Evolutionary conservation across 2,797 vertebrate species (phyloP).

Genomic region (Salarias fasciatus): DNA sequence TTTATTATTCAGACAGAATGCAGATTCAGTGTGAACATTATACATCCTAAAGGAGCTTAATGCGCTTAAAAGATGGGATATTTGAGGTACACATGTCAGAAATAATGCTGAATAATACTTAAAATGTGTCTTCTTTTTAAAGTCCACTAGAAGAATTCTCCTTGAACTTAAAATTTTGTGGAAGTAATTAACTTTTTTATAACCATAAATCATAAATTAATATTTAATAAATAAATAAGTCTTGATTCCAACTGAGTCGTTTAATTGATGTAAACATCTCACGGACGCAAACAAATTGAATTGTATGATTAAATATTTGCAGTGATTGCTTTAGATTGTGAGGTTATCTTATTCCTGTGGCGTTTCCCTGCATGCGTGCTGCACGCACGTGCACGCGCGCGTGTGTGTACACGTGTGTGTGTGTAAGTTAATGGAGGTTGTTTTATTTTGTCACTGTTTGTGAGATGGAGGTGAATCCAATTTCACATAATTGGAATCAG

Average conservation of each 20-base stretch:
- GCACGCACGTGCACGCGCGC: too few relatives aligned
- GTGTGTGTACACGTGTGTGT: slow-evolving; percentile 12
- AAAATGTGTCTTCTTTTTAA: too few relatives aligned
- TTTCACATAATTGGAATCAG: slow-evolving; percentile 68
- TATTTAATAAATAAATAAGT: too few relatives aligned
- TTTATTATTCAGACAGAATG: slow-evolving; percentile 15
- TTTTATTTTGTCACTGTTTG: slow-evolving; percentile 51
- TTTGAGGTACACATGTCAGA: neutral
- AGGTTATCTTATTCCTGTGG: slow-evolving; percentile 19
- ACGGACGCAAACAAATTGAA: slow-evolving; percentile 32
- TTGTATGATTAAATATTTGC: slow-evolving; percentile 41
- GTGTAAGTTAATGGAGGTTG: slow-evolving; percentile 32
- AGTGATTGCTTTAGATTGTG: slow-evolving; percentile 34
- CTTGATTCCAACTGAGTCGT: slow-evolving; percentile 7
- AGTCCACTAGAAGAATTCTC: too few relatives aligned
- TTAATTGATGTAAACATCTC: slow-evolving; percentile 24
- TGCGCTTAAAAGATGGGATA: neutral
- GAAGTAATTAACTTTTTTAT: too few relatives aligned
- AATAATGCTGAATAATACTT: neutral
- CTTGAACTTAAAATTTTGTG: too few relatives aligned
- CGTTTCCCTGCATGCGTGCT: neutral
- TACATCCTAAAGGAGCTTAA: neutral
- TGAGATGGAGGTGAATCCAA: slow-evolving; percentile 64
- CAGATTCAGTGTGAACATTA: slow-evolving; percentile 8
- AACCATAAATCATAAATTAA: too few relatives aligned